These are phyloP conservation scores for Drosophila lacicola DNA, from an alignment of 2,888 invertebrate genomes.

Conservation along the genomic window DNA sequence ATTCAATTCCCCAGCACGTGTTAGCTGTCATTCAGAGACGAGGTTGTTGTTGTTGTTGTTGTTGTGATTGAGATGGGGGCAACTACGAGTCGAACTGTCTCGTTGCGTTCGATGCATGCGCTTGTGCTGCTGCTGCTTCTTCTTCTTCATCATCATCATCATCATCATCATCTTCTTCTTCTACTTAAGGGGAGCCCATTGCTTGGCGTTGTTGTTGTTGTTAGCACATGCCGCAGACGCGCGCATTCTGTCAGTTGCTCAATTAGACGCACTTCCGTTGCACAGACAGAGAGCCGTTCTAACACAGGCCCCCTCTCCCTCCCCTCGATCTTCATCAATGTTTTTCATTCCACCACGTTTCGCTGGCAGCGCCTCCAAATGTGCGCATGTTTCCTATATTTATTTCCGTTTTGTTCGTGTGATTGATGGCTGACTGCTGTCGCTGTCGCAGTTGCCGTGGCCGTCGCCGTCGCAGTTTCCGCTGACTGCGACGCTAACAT, in stretches of 20 bases:
- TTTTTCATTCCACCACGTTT: constrained; percentile 17
- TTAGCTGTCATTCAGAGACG: constrained; percentile 56
- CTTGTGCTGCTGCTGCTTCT: background rate
- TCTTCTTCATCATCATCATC: background rate
- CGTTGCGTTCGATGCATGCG: constrained; percentile 15
- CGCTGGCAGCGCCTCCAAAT: constrained; percentile 26
- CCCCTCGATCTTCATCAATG: constrained; percentile 1
- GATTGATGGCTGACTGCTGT: constrained; percentile 75
- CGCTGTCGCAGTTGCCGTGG: constrained; percentile 23
- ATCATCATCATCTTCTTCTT: background rate
- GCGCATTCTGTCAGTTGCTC: constrained; percentile 73
- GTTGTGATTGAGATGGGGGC: constrained; percentile 44
- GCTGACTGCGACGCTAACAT: constrained; percentile 15
- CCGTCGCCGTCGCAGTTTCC: constrained; percentile 9
- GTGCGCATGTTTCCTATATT: constrained; percentile 60
- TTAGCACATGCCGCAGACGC: constrained; percentile 56
- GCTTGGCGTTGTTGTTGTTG: constrained; percentile 26
- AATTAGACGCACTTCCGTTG: constrained; percentile 78
- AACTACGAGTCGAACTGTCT: constrained; percentile 30
- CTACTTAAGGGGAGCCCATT: constrained; percentile 9
- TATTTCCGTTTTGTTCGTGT: constrained; percentile 75
- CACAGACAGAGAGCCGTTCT: constrained; percentile 26
- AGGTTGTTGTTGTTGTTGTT: constrained; percentile 11
- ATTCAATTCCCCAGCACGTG: constrained; percentile 50
- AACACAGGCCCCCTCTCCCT: background rate